phyloP scores from a whole-genome alignment of 2,113 vertebrate species.

The Eretmochelys imbricata region DNA sequence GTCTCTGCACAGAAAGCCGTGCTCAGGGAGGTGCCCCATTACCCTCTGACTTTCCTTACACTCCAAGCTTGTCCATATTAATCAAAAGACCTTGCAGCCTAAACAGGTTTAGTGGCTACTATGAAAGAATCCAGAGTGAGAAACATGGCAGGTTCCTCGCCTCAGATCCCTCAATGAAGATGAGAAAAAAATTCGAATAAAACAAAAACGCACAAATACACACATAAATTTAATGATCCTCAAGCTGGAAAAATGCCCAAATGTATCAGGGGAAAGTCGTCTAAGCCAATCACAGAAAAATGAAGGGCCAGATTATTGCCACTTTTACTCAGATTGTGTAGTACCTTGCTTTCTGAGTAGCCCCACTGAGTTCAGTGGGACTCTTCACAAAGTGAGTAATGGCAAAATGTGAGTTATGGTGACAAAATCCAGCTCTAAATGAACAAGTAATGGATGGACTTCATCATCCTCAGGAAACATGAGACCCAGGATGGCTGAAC shows the following conservation, averaged over 20 bases:
- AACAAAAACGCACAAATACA: neutral
- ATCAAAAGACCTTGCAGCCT: neutral
- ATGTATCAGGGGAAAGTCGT: neutral
- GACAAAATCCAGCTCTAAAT: neutral
- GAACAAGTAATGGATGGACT: neutral
- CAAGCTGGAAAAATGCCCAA: neutral
- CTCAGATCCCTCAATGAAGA: neutral
- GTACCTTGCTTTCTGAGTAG: neutral
- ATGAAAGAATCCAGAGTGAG: neutral
- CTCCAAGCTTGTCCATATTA: accelerated
- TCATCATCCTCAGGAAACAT: neutral
- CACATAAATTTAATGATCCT: neutral
- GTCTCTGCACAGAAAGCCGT: accelerated
- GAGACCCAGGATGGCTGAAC: neutral
- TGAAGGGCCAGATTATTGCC: neutral
- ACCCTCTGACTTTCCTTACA: neutral
- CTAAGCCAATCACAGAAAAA: neutral
- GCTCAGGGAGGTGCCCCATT: neutral
- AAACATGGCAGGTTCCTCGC: neutral
- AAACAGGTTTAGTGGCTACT: neutral
- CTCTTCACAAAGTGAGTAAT: neutral
- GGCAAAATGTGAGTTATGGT: conserved; percentile 5
- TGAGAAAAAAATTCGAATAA: neutral
- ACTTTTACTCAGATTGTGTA: neutral
- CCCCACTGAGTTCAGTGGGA: neutral